phyloP scores from a whole-genome alignment of 2,797 vertebrate species.

The Erethizon dorsatum region DNA sequence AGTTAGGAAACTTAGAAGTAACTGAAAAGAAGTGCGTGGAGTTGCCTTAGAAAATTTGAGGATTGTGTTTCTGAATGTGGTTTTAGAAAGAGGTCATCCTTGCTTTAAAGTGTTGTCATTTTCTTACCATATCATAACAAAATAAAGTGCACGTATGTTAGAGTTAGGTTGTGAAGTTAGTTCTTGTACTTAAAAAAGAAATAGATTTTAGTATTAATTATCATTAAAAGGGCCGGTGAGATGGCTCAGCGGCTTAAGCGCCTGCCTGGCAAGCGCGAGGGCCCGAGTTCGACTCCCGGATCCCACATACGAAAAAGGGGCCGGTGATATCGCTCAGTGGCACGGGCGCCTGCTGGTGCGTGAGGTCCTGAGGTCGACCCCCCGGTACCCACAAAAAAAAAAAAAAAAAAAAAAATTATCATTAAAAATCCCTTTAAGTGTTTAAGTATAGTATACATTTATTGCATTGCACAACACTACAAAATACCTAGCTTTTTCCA shows the following conservation, averaged over 20 bases:
- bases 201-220: not conserved
- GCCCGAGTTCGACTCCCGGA: too few relatives aligned
- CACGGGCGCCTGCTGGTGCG: too few relatives aligned
- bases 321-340: too few relatives aligned
- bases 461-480: not conserved
- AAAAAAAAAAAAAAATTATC: too few relatives aligned
- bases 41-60: constrained; percentile 28
- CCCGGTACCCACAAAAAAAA: too few relatives aligned
- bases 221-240: too few relatives aligned
- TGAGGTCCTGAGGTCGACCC: too few relatives aligned
- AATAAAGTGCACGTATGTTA: not conserved
- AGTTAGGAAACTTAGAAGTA: not conserved
- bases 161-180: constrained; percentile 52
- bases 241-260: too few relatives aligned
- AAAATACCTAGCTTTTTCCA: constrained; percentile 36
- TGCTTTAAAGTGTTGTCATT: not conserved
- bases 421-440: not conserved
- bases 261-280: too few relatives aligned
- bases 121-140: not conserved
- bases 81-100: constrained; percentile 27
- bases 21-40: constrained; percentile 9
- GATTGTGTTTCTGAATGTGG: constrained; percentile 28
- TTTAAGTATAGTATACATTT: not conserved
- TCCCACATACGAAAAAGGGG: too few relatives aligned
- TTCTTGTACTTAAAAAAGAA: not conserved